phyloP scores from a whole-genome alignment of 2,113 vertebrate genomes.

The Gobio gobio region DNA sequence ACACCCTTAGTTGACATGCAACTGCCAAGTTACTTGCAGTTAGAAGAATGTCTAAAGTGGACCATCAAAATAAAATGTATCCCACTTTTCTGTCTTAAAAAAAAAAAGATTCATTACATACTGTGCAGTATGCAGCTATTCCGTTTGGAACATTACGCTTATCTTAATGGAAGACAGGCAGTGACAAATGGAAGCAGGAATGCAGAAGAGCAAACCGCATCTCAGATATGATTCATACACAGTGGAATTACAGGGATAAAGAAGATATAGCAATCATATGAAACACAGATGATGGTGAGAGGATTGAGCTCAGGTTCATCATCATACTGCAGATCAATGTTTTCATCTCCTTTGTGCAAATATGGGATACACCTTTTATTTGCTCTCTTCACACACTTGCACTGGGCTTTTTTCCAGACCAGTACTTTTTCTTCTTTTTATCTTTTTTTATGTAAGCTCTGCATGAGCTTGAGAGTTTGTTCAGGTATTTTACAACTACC shows the following conservation, averaged over 20 bases:
- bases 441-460: background rate
- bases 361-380: background rate
- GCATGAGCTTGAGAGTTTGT: background rate
- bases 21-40: too few relatives aligned
- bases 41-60: too few relatives aligned
- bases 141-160: background rate
- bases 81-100: background rate
- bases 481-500: background rate
- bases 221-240: background rate
- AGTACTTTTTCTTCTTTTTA: background rate
- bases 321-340: slow-evolving; percentile 20
- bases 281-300: slow-evolving; percentile 13
- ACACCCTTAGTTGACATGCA: too few relatives aligned
- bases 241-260: slow-evolving; percentile 6
- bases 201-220: background rate
- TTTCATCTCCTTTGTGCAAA: slow-evolving; percentile 21
- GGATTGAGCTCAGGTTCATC: background rate
- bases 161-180: slow-evolving; percentile 18
- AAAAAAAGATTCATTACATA: background rate
- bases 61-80: too few relatives aligned
- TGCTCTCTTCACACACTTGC: background rate
- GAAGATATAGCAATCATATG: background rate
- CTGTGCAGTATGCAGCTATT: background rate
- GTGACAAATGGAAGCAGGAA: slow-evolving; percentile 28
- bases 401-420: background rate